Conservation (phyloP, 1,140 invertebrate species). For the Homalodisca vitripennis region DNA sequence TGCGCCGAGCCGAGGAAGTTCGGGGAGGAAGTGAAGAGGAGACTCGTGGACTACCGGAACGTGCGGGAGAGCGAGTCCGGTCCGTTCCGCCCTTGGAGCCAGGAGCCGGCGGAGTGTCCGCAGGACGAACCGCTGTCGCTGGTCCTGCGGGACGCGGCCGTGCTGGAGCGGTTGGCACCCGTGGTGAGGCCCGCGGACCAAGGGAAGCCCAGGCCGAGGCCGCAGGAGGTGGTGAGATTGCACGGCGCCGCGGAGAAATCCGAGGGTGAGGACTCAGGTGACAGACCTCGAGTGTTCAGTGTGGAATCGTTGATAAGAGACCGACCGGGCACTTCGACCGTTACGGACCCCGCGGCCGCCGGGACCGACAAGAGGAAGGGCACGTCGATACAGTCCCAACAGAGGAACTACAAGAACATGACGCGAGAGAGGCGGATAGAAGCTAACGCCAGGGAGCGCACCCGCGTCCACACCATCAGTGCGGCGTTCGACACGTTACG, state of each 20-base stretch:
- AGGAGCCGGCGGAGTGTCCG: conserved; percentile 32
- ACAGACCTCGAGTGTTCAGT: conserved; percentile 44
- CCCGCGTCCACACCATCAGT: conserved; percentile 91
- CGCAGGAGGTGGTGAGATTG: conserved; percentile 39
- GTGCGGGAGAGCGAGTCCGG: conserved; percentile 43
- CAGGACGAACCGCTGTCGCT: conserved; percentile 53
- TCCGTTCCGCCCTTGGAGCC: conserved; percentile 59
- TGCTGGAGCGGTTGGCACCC: too few relatives aligned
- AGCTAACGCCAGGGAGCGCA: conserved; percentile 89
- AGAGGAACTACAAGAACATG: conserved; percentile 95
- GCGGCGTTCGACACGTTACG: conserved; percentile 90
- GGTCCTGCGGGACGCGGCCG: conserved; percentile 42
- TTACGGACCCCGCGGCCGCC: conserved; percentile 24
- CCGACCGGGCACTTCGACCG: conserved; percentile 44
- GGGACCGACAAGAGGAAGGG: conserved; percentile 34
- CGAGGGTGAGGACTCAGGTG: conserved; percentile 42
- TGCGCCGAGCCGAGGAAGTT: conserved; percentile 65
- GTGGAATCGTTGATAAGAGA: conserved; percentile 48
- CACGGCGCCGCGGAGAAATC: background rate
- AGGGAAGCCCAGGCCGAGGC: conserved; percentile 46
- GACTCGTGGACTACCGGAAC: conserved; percentile 40
- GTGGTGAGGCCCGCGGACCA: conserved; percentile 33
- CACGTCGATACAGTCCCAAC: conserved; percentile 45
- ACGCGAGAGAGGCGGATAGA: conserved; percentile 87
- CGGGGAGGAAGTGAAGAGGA: conserved; percentile 39